A percentile compares a stretch with the other conserved stretches of the same genome.
phyloP scores from a whole-genome alignment of 2,888 invertebrate genomes.

The Drosophila subsilvestris region DNA sequence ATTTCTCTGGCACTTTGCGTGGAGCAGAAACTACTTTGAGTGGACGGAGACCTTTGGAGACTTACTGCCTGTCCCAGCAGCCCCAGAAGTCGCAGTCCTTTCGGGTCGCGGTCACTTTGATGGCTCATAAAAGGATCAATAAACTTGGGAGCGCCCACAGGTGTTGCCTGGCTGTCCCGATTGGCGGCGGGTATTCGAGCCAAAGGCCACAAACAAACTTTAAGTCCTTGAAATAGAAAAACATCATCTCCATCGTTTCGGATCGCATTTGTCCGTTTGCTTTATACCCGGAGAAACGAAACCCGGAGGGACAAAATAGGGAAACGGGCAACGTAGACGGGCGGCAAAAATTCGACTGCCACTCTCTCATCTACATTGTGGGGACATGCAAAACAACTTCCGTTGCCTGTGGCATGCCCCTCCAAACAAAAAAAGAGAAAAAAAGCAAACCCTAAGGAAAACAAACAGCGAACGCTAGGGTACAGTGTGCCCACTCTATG shows the following conservation, averaged over 20 bases:
- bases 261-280: background rate
- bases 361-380: slow-evolving; percentile 3
- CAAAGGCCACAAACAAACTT: background rate
- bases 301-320: too few relatives aligned
- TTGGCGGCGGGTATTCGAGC: too few relatives aligned
- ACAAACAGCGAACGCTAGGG: too few relatives aligned
- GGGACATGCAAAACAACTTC: slow-evolving; percentile 49
- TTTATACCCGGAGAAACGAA: too few relatives aligned
- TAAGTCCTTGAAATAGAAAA: background rate
- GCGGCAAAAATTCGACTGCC: too few relatives aligned
- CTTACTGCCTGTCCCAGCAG: slow-evolving; percentile 11
- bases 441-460: background rate
- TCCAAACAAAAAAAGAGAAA: background rate
- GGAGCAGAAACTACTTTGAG: slow-evolving; percentile 56
- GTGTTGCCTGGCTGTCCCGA: slow-evolving; percentile 29
- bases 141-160: slow-evolving; percentile 45
- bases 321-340: too few relatives aligned
- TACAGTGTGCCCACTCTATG: too few relatives aligned
- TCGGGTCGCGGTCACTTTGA: slow-evolving; percentile 44
- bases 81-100: background rate
- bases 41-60: slow-evolving; percentile 45
- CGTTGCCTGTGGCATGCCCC: slow-evolving; percentile 22
- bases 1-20: slow-evolving; percentile 64
- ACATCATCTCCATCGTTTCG: background rate
- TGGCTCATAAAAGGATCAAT: slow-evolving; percentile 47